These are phyloP conservation scores for Metallyticus violacea DNA, from an alignment of 2,888 invertebrate genomes.

Conservation along the genomic window DNA sequence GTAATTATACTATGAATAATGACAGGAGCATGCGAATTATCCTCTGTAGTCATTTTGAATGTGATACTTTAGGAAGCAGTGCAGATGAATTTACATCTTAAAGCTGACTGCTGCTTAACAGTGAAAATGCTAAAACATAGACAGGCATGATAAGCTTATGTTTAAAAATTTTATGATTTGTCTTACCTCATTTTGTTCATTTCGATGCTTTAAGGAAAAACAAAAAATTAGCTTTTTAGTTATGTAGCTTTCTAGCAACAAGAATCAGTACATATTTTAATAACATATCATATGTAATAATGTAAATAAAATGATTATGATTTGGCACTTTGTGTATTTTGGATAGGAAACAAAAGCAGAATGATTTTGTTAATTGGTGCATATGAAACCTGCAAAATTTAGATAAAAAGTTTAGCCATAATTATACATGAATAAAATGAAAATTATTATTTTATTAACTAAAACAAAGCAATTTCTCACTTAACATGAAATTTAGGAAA, in stretches of 20 bases:
- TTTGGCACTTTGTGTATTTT: too few species aligned
- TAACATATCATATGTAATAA: too few species aligned
- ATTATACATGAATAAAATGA: too few species aligned
- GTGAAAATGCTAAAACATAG: not conserved
- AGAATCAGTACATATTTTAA: not conserved
- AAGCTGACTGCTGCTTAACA: not conserved
- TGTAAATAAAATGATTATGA: too few species aligned
- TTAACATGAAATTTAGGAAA: too few species aligned
- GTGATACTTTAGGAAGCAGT: not conserved
- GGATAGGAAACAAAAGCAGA: too few species aligned
- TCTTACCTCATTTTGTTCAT: constrained; percentile 52
- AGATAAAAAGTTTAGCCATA: too few species aligned
- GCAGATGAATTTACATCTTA: not conserved
- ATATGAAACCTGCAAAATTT: too few species aligned
- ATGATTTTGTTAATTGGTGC: too few species aligned
- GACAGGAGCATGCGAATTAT: not conserved
- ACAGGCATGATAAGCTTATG: not conserved
- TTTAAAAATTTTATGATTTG: not conserved
- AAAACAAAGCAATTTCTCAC: too few species aligned
- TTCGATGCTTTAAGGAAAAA: constrained; percentile 46
- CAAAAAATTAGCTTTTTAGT: constrained; percentile 1
- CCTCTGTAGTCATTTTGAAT: not conserved
- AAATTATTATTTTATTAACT: too few species aligned
- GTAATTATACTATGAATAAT: not conserved
- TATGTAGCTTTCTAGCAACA: not conserved